phyloP scores from a whole-genome alignment of 2,797 vertebrate species.

The Parambassis ranga region DNA sequence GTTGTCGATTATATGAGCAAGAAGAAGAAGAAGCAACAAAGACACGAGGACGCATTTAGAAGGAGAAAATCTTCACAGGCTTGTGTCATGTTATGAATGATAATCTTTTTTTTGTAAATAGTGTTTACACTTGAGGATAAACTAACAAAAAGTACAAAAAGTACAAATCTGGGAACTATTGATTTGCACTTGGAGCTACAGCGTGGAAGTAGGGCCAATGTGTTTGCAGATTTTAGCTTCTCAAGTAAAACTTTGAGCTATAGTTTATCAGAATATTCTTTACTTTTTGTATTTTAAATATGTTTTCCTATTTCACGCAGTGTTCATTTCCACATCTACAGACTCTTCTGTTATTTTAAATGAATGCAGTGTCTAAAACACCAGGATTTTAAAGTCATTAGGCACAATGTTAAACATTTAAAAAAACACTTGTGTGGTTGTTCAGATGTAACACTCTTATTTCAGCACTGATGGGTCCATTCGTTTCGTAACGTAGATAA shows the following conservation, averaged over 20 bases:
- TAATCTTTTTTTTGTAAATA: background rate
- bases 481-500: constrained; percentile 26
- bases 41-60: constrained; percentile 26
- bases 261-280: background rate
- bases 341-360: too few relatives aligned
- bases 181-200: background rate
- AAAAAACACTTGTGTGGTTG: background rate
- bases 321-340: too few relatives aligned
- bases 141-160: background rate
- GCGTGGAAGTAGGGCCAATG: background rate
- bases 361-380: too few relatives aligned
- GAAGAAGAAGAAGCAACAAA: constrained; percentile 49
- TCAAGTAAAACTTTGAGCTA: background rate
- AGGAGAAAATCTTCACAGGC: constrained; percentile 35
- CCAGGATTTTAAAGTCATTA: background rate
- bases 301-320: too few relatives aligned
- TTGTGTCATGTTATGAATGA: constrained; percentile 1
- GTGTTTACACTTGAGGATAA: background rate
- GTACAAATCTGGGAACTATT: background rate
- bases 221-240: background rate
- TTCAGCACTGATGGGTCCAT: constrained; percentile 17
- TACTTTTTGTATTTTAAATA: background rate
- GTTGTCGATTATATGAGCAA: constrained; percentile 55
- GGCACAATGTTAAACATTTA: background rate
- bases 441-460: constrained; percentile 1